Evolutionary conservation across 2,888 invertebrate genomes (phyloP).

Genomic region (Exocentrus adspersus): DNA sequence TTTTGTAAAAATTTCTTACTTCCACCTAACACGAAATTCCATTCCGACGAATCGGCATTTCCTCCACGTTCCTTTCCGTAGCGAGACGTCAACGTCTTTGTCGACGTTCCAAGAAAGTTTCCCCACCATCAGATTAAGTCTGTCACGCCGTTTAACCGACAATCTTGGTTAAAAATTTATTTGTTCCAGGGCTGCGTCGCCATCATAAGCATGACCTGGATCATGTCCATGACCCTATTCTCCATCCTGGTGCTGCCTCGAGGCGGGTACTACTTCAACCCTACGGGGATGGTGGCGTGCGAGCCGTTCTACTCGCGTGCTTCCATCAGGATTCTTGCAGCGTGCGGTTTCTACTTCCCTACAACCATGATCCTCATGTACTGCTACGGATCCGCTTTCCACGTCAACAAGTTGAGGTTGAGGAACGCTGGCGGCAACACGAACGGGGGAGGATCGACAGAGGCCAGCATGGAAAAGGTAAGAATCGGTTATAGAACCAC

Average conservation of each 20-base stretch:
- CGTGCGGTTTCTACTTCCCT: slow-evolving; percentile 89
- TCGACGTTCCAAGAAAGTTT: too few relatives aligned
- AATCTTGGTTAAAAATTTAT: not conserved
- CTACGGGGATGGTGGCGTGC: slow-evolving; percentile 85
- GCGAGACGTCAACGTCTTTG: too few relatives aligned
- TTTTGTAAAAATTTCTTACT: too few relatives aligned
- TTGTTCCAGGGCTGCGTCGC: slow-evolving; percentile 83
- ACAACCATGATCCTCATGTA: slow-evolving; percentile 93
- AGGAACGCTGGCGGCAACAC: slow-evolving; percentile 64
- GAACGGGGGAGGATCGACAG: slow-evolving; percentile 62
- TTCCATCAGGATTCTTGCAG: slow-evolving; percentile 79
- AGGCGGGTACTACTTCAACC: slow-evolving; percentile 89
- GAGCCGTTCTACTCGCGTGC: slow-evolving; percentile 86
- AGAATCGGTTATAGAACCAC: slow-evolving; percentile 38
- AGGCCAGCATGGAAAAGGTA: slow-evolving; percentile 67
- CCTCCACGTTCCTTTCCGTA: not conserved
- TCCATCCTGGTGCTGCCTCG: slow-evolving; percentile 84
- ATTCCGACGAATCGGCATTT: not conserved
- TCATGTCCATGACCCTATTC: slow-evolving; percentile 84
- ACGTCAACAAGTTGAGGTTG: slow-evolving; percentile 83
- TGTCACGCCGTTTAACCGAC: too few relatives aligned
- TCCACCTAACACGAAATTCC: too few relatives aligned
- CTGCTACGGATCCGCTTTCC: slow-evolving; percentile 90
- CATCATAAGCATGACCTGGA: slow-evolving; percentile 86
- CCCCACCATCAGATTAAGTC: too few relatives aligned